Percentiles rank a stretch among this genome's conserved stretches.
Conservation (phyloP, 2,888 invertebrate genomes). For the Polyommatus icarus region DNA sequence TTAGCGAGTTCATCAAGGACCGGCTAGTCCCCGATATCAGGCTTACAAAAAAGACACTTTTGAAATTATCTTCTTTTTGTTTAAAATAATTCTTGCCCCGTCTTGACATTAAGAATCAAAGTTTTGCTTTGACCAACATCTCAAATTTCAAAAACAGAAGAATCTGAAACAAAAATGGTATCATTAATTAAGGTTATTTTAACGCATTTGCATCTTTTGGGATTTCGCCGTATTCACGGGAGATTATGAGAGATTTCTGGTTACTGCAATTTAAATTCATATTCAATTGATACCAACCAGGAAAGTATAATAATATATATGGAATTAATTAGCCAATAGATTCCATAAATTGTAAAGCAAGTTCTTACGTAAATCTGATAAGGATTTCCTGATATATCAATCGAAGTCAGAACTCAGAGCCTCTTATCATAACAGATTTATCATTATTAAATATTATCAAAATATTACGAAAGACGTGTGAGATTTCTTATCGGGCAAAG, state of each 20-base stretch:
- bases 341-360: not conserved
- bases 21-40: constrained; percentile 77
- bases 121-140: constrained; percentile 69
- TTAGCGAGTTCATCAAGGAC: constrained; percentile 80
- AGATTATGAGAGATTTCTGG: not conserved
- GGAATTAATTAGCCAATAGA: not conserved
- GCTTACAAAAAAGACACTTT: constrained; percentile 72
- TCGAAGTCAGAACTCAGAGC: not conserved
- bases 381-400: not conserved
- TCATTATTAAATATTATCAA: not conserved
- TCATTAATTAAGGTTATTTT: not conserved
- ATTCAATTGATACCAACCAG: too few relatives aligned
- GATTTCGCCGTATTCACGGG: not conserved
- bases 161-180: constrained; percentile 64
- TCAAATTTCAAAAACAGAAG: constrained; percentile 53
- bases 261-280: not conserved
- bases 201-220: too few relatives aligned
- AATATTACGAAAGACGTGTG: not conserved
- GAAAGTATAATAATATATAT: not conserved
- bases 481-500: not conserved
- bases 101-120: constrained; percentile 75
- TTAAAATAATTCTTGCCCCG: constrained; percentile 56
- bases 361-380: not conserved
- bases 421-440: not conserved
- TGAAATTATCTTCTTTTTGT: constrained; percentile 57